Evolutionary conservation across 2,797 vertebrate species (phyloP).

Genomic region (Pogonophryne albipinna): DNA sequence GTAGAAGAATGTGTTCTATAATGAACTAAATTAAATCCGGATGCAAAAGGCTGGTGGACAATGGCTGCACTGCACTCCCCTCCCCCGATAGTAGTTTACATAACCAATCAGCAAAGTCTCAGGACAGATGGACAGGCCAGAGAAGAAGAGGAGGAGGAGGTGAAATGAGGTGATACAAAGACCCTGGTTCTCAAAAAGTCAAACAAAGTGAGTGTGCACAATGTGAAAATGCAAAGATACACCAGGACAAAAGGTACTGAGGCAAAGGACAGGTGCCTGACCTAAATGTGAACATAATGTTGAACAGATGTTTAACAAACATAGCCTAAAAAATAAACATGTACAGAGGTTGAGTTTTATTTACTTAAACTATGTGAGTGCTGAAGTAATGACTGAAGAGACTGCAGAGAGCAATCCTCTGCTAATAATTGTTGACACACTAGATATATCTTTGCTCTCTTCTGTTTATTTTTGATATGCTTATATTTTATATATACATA

Average conservation of each 20-base stretch:
- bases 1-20: not conserved
- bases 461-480: not conserved
- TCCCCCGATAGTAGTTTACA: conserved; percentile 38
- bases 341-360: conserved; percentile 42
- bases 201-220: conserved; percentile 22
- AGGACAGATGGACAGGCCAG: conserved; percentile 59
- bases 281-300: conserved; percentile 37
- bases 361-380: conserved; percentile 26
- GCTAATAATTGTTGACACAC: conserved; percentile 17
- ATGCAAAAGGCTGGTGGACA: conserved; percentile 32
- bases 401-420: conserved; percentile 13
- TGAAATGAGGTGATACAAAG: conserved; percentile 46
- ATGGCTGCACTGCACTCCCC: conserved; percentile 22
- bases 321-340: conserved; percentile 26
- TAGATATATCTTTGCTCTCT: not conserved
- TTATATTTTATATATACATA: not conserved
- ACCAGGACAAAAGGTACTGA: conserved; percentile 14
- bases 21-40: conserved; percentile 14
- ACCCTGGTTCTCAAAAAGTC: conserved; percentile 19
- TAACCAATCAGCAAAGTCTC: conserved; percentile 44
- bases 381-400: not conserved
- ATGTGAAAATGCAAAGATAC: conserved; percentile 22
- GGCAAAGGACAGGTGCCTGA: conserved; percentile 42
- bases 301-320: conserved; percentile 46
- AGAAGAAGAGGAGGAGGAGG: conserved; percentile 37